Evolutionary conservation across 2,888 invertebrate genomes (phyloP), one percentile per base, ranked within the genome.

Genomic region (Lasioglossum lativentre): DNA sequence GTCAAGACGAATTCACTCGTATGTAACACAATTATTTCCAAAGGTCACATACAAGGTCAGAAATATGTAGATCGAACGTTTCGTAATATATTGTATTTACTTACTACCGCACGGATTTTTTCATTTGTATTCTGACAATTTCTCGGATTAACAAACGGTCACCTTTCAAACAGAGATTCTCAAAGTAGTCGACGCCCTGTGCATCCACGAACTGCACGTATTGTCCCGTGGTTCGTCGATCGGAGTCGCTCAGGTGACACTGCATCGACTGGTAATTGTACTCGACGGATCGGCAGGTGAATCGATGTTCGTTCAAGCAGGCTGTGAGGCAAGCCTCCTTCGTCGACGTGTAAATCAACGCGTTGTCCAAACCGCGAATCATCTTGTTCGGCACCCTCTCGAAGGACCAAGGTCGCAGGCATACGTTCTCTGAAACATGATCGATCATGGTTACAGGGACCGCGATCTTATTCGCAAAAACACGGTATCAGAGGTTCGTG

Each of bases 271-370:
- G 98, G 95, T 99, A 99, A 95, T 99, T 98, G 95, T 99, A 99
- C 95, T 99, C 98, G 63, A 98, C 98, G 0, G 98, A 98, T 14
- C 99, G 97, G 94, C 99, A 99, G 23, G 97, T 97, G 95, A 99
- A 99, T 78, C 98, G 97, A 95, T 98, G 98, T 97, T 99, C 99
- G 94, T 98, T 98, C 78, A 99, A 96, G 95, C 99, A 99, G 66
- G 99, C 98, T 42, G 98, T 98, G 45, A 99, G 96, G 94, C 99
- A 99, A 85, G 98, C 98, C 96, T 99, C 99, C 95, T 99, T 99
- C 82, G 98, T 98, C 74, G 98, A 98, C 1, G 98, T 98, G 95
- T 98, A 99, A 95, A 99, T 98, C 86, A 98, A 96, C 59, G 98
- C 98, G 94, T 98, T 98, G 96, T 99, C 98, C 92, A 98, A 96